phyloP scores from a whole-genome alignment of 2,797 vertebrate species.

The Buphagus erythrorhynchus region DNA sequence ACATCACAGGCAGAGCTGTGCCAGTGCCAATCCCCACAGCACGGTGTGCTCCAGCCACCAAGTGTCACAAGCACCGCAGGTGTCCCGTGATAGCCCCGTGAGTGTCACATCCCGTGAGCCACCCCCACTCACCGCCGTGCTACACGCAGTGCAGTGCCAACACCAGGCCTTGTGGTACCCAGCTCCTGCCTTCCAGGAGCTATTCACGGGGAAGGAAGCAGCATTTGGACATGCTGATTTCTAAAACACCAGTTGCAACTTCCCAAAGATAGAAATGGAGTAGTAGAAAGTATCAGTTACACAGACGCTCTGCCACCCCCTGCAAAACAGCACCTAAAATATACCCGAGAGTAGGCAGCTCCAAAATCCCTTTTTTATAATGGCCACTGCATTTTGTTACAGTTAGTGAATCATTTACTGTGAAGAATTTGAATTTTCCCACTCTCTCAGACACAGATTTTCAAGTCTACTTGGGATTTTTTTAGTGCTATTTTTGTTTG shows the following conservation, averaged over 20 bases:
- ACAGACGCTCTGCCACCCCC: not conserved
- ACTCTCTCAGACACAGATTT: not conserved
- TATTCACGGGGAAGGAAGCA: not conserved
- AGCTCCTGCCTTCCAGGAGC: not conserved
- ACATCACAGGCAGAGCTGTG: not conserved
- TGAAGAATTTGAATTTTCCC: not conserved
- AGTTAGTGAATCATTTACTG: not conserved
- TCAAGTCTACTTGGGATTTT: not conserved
- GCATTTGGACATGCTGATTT: not conserved
- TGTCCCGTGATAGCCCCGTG: accelerated
- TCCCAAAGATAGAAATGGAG: slow-evolving; percentile 15
- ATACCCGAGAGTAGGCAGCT: not conserved
- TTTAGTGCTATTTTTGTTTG: not conserved
- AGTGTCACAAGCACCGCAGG: accelerated
- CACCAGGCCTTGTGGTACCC: accelerated
- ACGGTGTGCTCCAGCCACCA: not conserved
- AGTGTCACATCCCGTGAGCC: not conserved
- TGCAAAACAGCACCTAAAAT: slow-evolving; percentile 22
- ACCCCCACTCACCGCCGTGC: accelerated
- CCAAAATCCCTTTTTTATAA: not conserved
- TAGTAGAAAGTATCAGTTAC: slow-evolving; percentile 13
- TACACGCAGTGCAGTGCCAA: accelerated
- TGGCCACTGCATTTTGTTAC: not conserved
- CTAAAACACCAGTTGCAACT: not conserved
- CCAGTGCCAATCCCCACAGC: not conserved